Conservation (phyloP, 2,797 vertebrate species). For the Rousettus madagascariensis region DNA sequence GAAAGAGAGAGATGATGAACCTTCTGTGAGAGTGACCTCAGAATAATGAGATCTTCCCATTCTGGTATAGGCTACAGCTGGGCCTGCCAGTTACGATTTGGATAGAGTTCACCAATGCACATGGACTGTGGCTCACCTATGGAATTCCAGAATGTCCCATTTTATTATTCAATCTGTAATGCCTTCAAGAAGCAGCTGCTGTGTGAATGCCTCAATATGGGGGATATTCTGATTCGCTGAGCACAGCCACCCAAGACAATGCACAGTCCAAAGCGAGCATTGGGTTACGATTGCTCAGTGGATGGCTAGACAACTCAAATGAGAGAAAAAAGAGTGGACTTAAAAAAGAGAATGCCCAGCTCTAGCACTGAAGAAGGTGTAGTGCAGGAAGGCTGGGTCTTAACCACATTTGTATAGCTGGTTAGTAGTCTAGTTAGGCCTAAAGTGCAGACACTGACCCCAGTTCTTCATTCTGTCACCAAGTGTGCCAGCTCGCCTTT, state of each 20-base stretch:
- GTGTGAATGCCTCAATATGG: fast-evolving
- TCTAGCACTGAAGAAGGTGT: too few relatives aligned
- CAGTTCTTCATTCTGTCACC: not conserved
- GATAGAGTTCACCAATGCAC: not conserved
- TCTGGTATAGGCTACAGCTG: fast-evolving
- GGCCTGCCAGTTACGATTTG: fast-evolving
- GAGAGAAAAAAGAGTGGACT: not conserved
- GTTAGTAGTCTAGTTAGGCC: not conserved
- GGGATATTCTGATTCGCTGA: not conserved
- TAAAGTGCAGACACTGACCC: fast-evolving
- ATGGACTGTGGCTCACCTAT: not conserved
- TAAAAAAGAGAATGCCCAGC: not conserved
- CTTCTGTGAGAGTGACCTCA: not conserved
- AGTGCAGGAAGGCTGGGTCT: fast-evolving
- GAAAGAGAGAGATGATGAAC: not conserved
- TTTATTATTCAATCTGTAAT: not conserved
- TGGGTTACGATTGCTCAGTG: fast-evolving
- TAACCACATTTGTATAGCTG: fast-evolving
- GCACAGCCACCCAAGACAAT: fast-evolving
- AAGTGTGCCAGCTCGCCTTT: fast-evolving
- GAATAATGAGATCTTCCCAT: not conserved
- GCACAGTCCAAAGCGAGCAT: not conserved
- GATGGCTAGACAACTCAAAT: not conserved
- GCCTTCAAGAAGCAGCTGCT: not conserved
- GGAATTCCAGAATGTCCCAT: not conserved